A percentile compares a stretch with the other conserved stretches of the same genome.
Evolutionary conservation across 2,888 invertebrate genomes (phyloP).

Genomic region (Temnothorax ravouxi): DNA sequence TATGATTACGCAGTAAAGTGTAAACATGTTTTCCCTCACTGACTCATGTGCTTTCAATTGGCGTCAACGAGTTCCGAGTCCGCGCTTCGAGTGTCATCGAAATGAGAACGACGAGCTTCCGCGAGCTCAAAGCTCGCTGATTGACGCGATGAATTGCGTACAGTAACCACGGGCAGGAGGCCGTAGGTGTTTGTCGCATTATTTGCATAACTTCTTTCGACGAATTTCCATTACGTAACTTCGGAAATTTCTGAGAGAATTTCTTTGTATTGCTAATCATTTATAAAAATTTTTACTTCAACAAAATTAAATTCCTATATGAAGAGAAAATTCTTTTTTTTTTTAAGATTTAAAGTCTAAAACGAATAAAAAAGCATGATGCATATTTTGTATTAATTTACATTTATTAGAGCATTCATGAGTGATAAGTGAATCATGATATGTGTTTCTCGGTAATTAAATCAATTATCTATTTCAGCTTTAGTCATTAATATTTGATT

Average conservation of each 20-base stretch:
- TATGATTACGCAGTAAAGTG: background rate
- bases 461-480: background rate
- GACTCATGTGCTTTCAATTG: slow-evolving; percentile 36
- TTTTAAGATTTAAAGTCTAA: background rate
- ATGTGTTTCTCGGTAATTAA: background rate
- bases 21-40: slow-evolving; percentile 41
- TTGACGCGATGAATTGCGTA: slow-evolving; percentile 25
- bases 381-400: background rate
- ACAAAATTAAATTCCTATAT: background rate
- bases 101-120: slow-evolving; percentile 22
- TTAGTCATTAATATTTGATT: background rate
- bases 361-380: background rate
- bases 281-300: background rate
- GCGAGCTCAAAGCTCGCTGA: slow-evolving; percentile 4
- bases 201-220: slow-evolving; percentile 14
- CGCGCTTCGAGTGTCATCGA: slow-evolving; percentile 11
- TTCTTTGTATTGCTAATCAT: background rate
- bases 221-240: background rate
- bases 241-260: background rate
- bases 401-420: background rate
- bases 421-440: too few relatives aligned
- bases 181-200: background rate
- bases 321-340: background rate
- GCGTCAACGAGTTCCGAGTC: background rate
- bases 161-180: background rate